These are phyloP conservation scores for Ceratina calcarata DNA, from an alignment of 1,140 invertebrate genomes.

Conservation along the genomic window DNA sequence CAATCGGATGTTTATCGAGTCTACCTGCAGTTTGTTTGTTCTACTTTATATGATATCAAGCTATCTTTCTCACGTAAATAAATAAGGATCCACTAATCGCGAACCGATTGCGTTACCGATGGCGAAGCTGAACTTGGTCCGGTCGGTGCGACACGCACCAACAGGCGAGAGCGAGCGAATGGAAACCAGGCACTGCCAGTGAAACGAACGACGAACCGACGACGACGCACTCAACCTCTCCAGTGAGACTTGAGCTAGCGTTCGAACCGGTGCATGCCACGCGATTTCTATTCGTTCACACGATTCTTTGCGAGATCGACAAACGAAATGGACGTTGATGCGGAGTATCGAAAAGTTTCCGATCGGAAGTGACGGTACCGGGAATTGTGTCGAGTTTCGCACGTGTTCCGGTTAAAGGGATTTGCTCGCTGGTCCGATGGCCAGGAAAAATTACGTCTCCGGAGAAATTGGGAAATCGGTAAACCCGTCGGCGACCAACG, in stretches of 20 bases:
- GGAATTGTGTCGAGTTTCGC: background rate
- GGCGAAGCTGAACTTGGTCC: background rate
- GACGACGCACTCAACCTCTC: background rate
- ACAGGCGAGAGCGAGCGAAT: constrained; percentile 11
- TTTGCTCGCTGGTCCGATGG: background rate
- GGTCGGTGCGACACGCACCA: background rate
- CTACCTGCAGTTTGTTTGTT: too few relatives aligned
- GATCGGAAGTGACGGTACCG: too few relatives aligned
- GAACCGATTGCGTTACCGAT: too few relatives aligned
- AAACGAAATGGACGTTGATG: too few relatives aligned
- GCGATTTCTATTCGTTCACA: background rate
- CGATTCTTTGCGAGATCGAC: too few relatives aligned
- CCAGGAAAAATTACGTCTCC: too few relatives aligned
- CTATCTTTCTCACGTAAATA: too few relatives aligned
- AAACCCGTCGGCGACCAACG: too few relatives aligned
- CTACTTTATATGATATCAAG: too few relatives aligned
- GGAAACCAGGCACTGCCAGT: constrained; percentile 5
- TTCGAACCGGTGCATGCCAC: constrained; percentile 22
- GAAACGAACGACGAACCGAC: constrained; percentile 25
- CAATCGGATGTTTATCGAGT: too few relatives aligned
- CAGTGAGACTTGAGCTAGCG: constrained; percentile 43
- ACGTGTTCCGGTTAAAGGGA: background rate
- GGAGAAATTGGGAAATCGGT: too few relatives aligned
- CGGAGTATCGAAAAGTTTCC: background rate
- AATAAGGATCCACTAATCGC: too few relatives aligned